phyloP scores from a whole-genome alignment of 2,113 vertebrate genomes.

The Neotragus pygmaeus region DNA sequence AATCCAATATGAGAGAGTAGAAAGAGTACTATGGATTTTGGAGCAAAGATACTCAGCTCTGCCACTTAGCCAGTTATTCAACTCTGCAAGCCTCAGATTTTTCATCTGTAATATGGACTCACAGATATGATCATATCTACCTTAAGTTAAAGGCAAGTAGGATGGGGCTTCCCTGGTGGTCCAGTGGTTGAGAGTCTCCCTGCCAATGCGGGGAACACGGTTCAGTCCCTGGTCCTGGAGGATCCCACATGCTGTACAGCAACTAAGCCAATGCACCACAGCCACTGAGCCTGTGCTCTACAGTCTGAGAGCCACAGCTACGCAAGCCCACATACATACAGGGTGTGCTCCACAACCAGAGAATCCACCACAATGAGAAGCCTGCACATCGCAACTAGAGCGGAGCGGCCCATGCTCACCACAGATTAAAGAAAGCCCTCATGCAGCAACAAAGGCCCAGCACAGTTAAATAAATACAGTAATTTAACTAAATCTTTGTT shows the following conservation, averaged over 20 bases:
- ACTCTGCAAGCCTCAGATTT: background rate
- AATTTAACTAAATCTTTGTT: background rate
- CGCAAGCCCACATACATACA: background rate
- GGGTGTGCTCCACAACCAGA: accelerated
- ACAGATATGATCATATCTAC: background rate
- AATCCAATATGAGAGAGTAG: background rate
- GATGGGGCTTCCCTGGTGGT: background rate
- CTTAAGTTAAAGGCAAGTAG: background rate
- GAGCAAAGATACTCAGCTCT: background rate
- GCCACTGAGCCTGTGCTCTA: background rate
- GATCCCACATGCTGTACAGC: background rate
- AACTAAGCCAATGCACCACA: background rate
- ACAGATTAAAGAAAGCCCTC: background rate
- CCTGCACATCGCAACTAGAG: background rate
- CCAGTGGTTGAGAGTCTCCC: background rate
- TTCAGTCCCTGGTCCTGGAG: background rate
- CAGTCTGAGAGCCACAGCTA: background rate
- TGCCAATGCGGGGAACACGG: background rate
- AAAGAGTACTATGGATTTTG: background rate
- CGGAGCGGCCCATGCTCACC: background rate
- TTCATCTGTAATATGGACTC: background rate
- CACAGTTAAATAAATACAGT: background rate
- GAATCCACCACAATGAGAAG: background rate
- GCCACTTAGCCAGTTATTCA: background rate
- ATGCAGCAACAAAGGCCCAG: background rate